Conservation (phyloP, 2,888 invertebrate species). For the Xanthia icteritia region DNA sequence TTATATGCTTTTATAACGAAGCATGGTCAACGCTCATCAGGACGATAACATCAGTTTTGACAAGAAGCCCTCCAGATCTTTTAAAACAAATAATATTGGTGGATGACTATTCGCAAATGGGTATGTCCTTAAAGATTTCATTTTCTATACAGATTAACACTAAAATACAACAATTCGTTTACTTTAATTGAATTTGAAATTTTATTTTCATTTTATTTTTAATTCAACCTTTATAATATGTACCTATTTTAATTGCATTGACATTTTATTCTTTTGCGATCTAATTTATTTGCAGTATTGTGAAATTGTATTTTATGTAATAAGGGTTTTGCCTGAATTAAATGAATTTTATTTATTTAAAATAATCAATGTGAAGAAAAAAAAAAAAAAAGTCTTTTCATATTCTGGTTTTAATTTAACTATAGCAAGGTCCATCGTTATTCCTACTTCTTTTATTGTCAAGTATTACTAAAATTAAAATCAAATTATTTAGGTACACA, state of each 20-base stretch:
- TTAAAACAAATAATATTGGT: constrained; percentile 97
- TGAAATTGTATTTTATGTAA: too few relatives aligned
- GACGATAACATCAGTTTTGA: constrained; percentile 98
- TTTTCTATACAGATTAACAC: background rate
- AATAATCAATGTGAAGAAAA: background rate
- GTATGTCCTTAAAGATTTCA: constrained; percentile 85
- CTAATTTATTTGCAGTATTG: too few relatives aligned
- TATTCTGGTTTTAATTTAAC: background rate
- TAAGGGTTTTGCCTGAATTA: too few relatives aligned
- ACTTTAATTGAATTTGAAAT: too few relatives aligned
- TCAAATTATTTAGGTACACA: background rate
- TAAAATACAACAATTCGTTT: background rate
- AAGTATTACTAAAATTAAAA: background rate
- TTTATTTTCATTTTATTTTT: too few relatives aligned
- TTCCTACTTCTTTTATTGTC: background rate
- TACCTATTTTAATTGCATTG: too few relatives aligned
- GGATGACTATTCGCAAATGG: constrained; percentile 97
- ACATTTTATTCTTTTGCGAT: too few relatives aligned
- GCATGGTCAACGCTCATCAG: constrained; percentile 98
- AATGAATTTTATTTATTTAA: too few relatives aligned
- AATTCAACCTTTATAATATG: too few relatives aligned
- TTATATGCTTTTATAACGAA: constrained; percentile 99
- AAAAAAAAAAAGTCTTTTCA: background rate
- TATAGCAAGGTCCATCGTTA: background rate
- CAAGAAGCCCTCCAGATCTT: constrained; percentile 95